Base-by-base conservation (phyloP, 2,797 vertebrate genomes). In the Rhadinocentrus ornatus region DNA sequence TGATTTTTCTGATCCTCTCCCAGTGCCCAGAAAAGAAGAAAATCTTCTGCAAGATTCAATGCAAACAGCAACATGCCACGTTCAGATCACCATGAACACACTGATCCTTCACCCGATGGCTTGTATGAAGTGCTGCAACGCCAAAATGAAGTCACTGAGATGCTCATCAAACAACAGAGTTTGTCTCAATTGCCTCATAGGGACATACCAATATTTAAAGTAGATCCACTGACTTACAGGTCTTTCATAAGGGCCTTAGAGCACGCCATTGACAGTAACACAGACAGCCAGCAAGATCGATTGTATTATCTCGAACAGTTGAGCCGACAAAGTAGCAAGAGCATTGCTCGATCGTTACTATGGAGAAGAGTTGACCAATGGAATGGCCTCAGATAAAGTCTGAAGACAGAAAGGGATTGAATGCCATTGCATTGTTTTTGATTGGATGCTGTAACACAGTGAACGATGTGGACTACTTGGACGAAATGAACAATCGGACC, bases 371-470 rank as follows among this genome's bases (percentile, higher is more conserved):
- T 7, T 54, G 24, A 65, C 26, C 6, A 55, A 44, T 66, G 26
- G 53, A 55, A 13, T 66, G 24, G 34, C 52, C 34, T 66, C 63
- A 54, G n/a, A 41, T 66, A 41, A 66, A 54, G 26, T 6, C 63
- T 12, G 52, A 66, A 12, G 50, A 66, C 50, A 54, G 63, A 41
- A 54, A 29, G 4, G 50, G 50, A 27, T 12, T 66, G 34, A 66
- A 54, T 26, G 15, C 50, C 1, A 55, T 66, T 54, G 63, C 50
- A 3, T 8, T 55, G 6, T 66, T 66, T 12, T 20, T 66, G 35
- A 66, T 41, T 7, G 34, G 34, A 15, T 29, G 52, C 39, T 55
- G 16, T 4, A 66, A 39, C 32, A 55, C 20, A 48, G 60, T 55
- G 11, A 66, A 55, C 7, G 50, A 55, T 24, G 64, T 66, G 6